Base-by-base conservation (phyloP, 2,113 vertebrate species). In the Ciconia stormi region DNA sequence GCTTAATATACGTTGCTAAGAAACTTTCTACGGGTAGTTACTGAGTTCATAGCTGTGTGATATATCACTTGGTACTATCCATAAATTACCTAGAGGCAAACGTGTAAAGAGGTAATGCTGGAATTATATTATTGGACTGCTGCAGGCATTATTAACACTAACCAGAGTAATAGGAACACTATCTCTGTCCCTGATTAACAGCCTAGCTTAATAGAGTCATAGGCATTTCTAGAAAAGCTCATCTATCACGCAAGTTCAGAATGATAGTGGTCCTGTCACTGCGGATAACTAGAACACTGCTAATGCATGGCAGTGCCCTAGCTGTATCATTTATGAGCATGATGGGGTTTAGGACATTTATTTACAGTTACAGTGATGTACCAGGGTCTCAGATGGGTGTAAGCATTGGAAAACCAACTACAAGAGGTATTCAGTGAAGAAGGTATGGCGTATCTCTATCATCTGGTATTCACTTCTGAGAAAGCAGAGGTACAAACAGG, bases 61-160 rank as follows among this genome's bases (percentile, higher is more conserved):
- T 96, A 44, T 82, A 95, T 94, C 62, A 73, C 56, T 86, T 42
- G 66, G 38, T 91, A 38, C 46, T 56, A 53, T 49, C 84, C 42
- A 77, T 96, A 97, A 96, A 93, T 93, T 92, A 90, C 55, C 38
- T 62, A 55, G n/a, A 93, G 21, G 29, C 44, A 81, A 92, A 86
- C 0, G 3, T 15, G 7, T 82, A 52, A 92, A 80, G 74, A 89
- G 40, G 38, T 58, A 86, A 63, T 67, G 42, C 30, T 93, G 91
- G 49, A 90, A 95, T 84, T 82, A 21, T 56, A 40, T 63, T 77
- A 46, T 11, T 88, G 86, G 70, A 76, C 58, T 84, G 56, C 78
- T 90, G 69, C 63, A 93, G 70, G 36, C 71, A 84, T 83, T 91
- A 96, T 88, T 73, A 94, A 67, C 62, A 40, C 86, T 88, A 91